phyloP scores from a whole-genome alignment of 1,140 invertebrate genomes.

The Drosophila kikkawai region DNA sequence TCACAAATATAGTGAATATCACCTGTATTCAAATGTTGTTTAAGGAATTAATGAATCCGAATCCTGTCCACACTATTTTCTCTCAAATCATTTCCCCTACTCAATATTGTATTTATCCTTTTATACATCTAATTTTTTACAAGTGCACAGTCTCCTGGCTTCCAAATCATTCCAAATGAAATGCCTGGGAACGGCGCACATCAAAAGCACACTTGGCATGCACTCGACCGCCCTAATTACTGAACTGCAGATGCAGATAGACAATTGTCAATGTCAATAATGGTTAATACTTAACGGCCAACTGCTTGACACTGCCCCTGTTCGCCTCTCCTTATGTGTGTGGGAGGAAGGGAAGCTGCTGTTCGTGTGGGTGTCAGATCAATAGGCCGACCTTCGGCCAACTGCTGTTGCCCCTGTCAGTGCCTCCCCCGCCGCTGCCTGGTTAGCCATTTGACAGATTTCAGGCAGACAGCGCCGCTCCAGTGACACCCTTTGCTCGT shows the following conservation, averaged over 20 bases:
- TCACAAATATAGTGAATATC: background rate
- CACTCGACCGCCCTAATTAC: slow-evolving; percentile 50
- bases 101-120: background rate
- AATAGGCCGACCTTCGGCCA: slow-evolving; percentile 71
- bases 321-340: background rate
- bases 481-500: slow-evolving; percentile 13
- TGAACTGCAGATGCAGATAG: slow-evolving; percentile 55
- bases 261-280: slow-evolving; percentile 82
- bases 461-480: slow-evolving; percentile 27
- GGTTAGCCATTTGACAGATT: slow-evolving; percentile 80
- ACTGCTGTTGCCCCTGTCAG: slow-evolving; percentile 5
- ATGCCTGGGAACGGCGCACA: slow-evolving; percentile 6
- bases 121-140: background rate
- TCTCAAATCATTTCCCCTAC: background rate
- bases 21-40: too few species aligned
- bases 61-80: too few species aligned
- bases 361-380: slow-evolving; percentile 66
- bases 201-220: slow-evolving; percentile 48
- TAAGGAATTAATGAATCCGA: background rate
- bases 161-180: background rate
- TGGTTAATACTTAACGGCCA: slow-evolving; percentile 71
- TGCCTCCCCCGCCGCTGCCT: slow-evolving; percentile 25
- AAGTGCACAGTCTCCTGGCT: background rate
- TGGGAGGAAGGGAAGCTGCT: slow-evolving; percentile 15
- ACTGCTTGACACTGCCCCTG: slow-evolving; percentile 9